Base-by-base conservation (phyloP, 2,797 vertebrate species). In the Hydrolagus colliei region DNA sequence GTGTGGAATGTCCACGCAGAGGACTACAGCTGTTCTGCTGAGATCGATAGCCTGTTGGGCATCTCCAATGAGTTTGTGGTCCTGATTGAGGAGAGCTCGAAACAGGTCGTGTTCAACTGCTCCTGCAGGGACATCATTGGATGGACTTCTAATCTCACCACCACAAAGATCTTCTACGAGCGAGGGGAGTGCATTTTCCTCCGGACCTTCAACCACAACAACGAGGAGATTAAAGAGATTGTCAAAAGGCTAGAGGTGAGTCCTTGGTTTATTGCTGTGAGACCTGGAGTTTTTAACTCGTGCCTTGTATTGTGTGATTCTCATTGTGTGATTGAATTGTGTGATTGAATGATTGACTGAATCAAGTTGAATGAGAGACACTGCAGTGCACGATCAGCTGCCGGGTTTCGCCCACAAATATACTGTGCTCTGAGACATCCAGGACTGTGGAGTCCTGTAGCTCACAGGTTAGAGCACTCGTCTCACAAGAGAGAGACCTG, bases 111-210 rank as follows among this genome's bases (percentile, higher is more conserved):
- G 86, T 99, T 98, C 88, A 98, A 98, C 87, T 98, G 97, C 75
- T 97, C 96, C 89, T 96, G 96, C 65, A 95, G 96, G 14, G 97
- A 98, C 86, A 95, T 98, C 87, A 98, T 99, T 86, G 97, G 97
- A 12, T 99, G 97, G 97, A 98, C 97, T 2, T 96, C 97, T 27
- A 96, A 95, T 1, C 97, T 97, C 22, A 94, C 93, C 88, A 96
- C 95, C 87, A 93, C 98, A 92, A 98, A 98, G 93, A 92, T 99
- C 91, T 99, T 96, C 93, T 98, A 99, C 18, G 97, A 99, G 90
- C 95, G 96, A 0, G 97, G 97, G 1, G 97, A 98, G 90, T 97
- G 97, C 74, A 92, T 98, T 86, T 97, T 96, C 0, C 93, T 99
- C 90, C 95, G 97, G 89, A 97, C 96, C 90, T 96, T 97, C 90